Base-by-base conservation (phyloP, 1,140 invertebrate genomes). In the Tetramorium simillimum region DNA sequence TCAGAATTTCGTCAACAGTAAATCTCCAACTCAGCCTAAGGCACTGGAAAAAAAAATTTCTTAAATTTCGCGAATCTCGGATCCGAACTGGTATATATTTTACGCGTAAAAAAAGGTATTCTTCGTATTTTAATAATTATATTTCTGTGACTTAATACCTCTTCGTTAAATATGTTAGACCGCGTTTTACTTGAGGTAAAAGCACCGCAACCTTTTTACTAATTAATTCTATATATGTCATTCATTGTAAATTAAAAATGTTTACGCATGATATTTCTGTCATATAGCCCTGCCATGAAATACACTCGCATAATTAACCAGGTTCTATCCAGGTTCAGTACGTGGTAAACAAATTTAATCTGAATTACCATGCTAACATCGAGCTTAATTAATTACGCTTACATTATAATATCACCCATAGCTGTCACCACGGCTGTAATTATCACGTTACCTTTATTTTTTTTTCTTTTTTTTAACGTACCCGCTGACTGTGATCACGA, bases 241-340 rank as follows among this genome's bases (percentile, higher is more conserved):
- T 4, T 37, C 53, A 24, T 53, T 56, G 46, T 56, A 69, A 28
- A 81, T 75, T 70, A 81, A 69, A 69, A 69, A 70, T 82, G 63
- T 67, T 78, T 40, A 53, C 46, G 1, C 76, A 43, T n/a, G n/a
- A 37, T 81, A 65, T 63, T 56, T 81, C 28, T 21, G 16, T 43
- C 14, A 46, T 60, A 75, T 18, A 46, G 16, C 40, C 46, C 18
- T n/a, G 28, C n/a, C 40, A 60, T 60, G 28, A 62, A 60, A 75
- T 84, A 84, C 24, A 60, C n/a, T 60, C 80, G 53, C 28, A 84
- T 75, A 84, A 84, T 84, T 84, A 84, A 73, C 43, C 53, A n/a
- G 37, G 7, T 60, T 5, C 43, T 43, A 75, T 43, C 43, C 12
- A 56, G 28, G 18, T 60, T 21, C 18, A 10, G 46, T 70, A 82